phyloP scores from a whole-genome alignment of 2,888 invertebrate species.

The Tineola bisselliella region DNA sequence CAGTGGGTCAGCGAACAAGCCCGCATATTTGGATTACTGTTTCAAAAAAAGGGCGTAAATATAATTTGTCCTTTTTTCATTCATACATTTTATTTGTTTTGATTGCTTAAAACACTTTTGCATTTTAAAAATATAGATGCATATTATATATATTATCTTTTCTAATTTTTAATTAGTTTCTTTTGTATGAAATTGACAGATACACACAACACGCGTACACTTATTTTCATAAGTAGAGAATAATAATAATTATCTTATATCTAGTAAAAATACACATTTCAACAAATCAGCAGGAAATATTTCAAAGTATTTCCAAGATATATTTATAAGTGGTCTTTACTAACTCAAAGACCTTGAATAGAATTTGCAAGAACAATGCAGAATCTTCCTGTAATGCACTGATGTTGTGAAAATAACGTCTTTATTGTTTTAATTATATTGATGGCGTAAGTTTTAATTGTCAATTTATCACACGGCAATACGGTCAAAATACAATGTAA shows the following conservation, averaged over 20 bases:
- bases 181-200: too few species aligned
- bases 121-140: too few species aligned
- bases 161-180: too few species aligned
- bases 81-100: too few species aligned
- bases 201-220: too few species aligned
- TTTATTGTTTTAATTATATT: slow-evolving; percentile 4
- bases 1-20: neutral
- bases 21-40: neutral
- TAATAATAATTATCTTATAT: neutral
- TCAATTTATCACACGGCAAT: neutral
- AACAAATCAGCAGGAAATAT: neutral
- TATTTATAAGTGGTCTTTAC: neutral
- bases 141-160: too few species aligned
- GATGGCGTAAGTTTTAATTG: neutral
- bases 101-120: too few species aligned
- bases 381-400: neutral
- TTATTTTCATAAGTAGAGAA: neutral
- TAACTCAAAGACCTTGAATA: neutral
- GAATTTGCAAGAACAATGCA: neutral
- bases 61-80: too few species aligned
- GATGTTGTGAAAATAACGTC: neutral
- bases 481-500: neutral
- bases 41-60: neutral
- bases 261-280: neutral
- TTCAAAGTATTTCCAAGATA: neutral